A percentile compares a stretch with the other conserved stretches of the same genome.
phyloP scores from a whole-genome alignment of 2,797 vertebrate species.

The Chelidonichthys spinosus region DNA sequence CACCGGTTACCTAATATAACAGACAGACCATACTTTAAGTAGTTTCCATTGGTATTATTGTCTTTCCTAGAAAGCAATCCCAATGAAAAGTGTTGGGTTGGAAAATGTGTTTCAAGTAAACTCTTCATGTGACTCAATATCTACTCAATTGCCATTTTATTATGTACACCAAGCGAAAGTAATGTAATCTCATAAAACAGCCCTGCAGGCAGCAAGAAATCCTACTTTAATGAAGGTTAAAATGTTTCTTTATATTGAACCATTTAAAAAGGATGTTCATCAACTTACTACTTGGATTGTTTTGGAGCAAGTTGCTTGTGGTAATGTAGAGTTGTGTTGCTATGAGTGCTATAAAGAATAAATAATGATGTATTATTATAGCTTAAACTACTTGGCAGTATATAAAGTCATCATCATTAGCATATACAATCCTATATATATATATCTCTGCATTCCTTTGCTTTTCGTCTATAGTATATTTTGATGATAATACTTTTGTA shows the following conservation, averaged over 20 bases:
- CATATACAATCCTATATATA: too few relatives aligned
- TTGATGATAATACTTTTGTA: too few relatives aligned
- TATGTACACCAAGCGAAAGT: background rate
- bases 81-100: background rate
- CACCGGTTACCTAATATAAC: background rate
- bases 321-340: background rate
- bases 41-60: constrained; percentile 21
- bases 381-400: too few relatives aligned
- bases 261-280: background rate
- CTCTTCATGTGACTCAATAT: too few relatives aligned
- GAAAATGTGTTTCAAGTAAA: background rate
- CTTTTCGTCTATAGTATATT: too few relatives aligned
- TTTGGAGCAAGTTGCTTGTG: background rate
- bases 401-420: too few relatives aligned
- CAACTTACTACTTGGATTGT: background rate
- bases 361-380: too few relatives aligned
- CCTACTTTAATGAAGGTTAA: background rate
- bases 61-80: constrained; percentile 15
- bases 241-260: background rate
- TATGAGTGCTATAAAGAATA: too few relatives aligned
- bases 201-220: background rate
- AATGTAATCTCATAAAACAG: background rate
- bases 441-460: too few relatives aligned
- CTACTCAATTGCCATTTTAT: background rate
- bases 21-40: constrained; percentile 1